Percentiles rank a stretch among this genome's conserved stretches.
phyloP scores from a whole-genome alignment of 1,140 invertebrate species.

The Sitophilus oryzae region DNA sequence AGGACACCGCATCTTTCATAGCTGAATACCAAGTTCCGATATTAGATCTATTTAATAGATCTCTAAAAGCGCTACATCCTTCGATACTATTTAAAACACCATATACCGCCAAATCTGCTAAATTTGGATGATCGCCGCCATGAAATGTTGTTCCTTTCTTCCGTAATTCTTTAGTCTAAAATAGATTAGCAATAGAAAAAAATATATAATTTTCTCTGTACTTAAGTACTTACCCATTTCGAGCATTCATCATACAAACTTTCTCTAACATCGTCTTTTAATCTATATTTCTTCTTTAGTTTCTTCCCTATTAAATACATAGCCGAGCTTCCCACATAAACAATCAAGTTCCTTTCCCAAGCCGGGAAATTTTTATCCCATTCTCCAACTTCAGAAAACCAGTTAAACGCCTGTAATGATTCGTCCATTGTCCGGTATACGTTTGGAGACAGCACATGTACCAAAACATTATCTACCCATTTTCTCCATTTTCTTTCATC shows the following conservation, averaged over 20 bases:
- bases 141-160: slow-evolving; percentile 68
- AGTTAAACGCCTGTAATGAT: slow-evolving; percentile 82
- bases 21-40: slow-evolving; percentile 48
- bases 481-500: slow-evolving; percentile 90
- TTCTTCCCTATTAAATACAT: slow-evolving; percentile 92
- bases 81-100: slow-evolving; percentile 93
- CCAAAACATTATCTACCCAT: slow-evolving; percentile 88
- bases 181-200: background rate
- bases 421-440: slow-evolving; percentile 85
- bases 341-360: slow-evolving; percentile 79
- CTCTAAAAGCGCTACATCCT: slow-evolving; percentile 87
- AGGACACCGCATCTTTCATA: slow-evolving; percentile 37
- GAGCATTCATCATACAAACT: slow-evolving; percentile 87
- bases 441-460: slow-evolving; percentile 93
- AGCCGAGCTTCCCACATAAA: slow-evolving; percentile 88
- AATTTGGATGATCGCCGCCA: slow-evolving; percentile 79
- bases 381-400: slow-evolving; percentile 85
- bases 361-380: slow-evolving; percentile 85
- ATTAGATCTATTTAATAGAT: slow-evolving; percentile 67
- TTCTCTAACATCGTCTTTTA: slow-evolving; percentile 82
- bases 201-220: background rate
- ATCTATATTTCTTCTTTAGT: slow-evolving; percentile 76
- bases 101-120: slow-evolving; percentile 91
- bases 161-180: slow-evolving; percentile 48
- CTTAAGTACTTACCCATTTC: slow-evolving; percentile 61